A percentile compares a stretch with the other conserved stretches of the same genome.
Evolutionary conservation across 2,113 vertebrate genomes (phyloP).

Genomic region (Tympanuchus pallidicinctus): DNA sequence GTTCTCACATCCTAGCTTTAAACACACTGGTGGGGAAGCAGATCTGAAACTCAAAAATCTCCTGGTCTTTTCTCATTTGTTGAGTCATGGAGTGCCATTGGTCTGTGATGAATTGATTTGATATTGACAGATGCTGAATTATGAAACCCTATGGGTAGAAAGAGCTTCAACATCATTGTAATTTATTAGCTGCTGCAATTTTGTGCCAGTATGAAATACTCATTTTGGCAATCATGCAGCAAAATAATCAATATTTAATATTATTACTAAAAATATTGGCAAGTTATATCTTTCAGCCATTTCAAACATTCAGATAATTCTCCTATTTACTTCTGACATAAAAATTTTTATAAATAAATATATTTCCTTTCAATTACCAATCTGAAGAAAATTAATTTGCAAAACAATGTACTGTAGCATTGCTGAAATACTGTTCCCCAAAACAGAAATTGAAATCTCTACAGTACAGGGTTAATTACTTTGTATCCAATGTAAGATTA

Average conservation of each 20-base stretch:
- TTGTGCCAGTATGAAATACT: constrained; percentile 26
- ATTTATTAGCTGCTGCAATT: constrained; percentile 57
- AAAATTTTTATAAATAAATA: not conserved
- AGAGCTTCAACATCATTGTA: constrained; percentile 60
- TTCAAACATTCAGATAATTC: constrained; percentile 9
- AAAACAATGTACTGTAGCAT: not conserved
- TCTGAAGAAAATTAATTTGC: not conserved
- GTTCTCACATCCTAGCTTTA: not conserved
- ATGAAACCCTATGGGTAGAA: constrained; percentile 68
- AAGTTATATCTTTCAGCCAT: not conserved
- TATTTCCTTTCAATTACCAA: not conserved
- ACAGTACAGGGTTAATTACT: not conserved
- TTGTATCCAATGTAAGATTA: not conserved
- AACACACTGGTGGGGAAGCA: not conserved
- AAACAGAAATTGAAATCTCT: not conserved
- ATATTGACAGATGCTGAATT: constrained; percentile 73
- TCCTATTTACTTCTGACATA: not conserved
- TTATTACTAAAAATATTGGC: constrained; percentile 29
- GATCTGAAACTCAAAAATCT: not conserved
- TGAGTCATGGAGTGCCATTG: constrained; percentile 24
- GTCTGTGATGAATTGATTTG: constrained; percentile 58
- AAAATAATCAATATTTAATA: constrained; percentile 67
- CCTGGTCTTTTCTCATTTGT: not conserved
- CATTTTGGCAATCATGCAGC: constrained; percentile 42
- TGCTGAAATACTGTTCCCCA: not conserved